Conservation (phyloP, 2,888 invertebrate species). For the Cynaeus angustus region DNA sequence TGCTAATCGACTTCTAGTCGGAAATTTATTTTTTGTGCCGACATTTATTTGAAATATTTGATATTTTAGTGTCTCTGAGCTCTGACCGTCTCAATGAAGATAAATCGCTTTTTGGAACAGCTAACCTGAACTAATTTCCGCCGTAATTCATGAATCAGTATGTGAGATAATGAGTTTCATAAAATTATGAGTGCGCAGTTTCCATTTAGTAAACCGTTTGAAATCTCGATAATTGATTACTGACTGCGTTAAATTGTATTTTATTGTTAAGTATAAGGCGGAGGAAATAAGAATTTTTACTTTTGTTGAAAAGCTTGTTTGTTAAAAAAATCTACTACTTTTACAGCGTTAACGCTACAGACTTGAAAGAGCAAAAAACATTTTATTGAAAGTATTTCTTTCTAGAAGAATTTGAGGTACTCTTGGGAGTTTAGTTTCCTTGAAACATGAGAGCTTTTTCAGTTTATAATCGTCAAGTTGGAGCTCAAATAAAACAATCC, state of each 20-base stretch:
- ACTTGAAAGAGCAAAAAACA: too few relatives aligned
- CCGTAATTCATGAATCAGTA: constrained; percentile 13
- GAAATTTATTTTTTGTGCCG: not conserved
- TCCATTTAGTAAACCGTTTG: too few relatives aligned
- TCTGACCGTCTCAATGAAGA: constrained; percentile 7
- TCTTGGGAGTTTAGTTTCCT: not conserved
- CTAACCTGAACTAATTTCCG: not conserved
- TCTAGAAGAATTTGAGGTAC: not conserved
- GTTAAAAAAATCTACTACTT: too few relatives aligned
- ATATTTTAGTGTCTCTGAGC: not conserved
- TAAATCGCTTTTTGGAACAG: not conserved
- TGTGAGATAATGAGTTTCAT: constrained; percentile 1
- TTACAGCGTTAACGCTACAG: too few relatives aligned
- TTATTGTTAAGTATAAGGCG: too few relatives aligned
- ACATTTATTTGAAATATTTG: not conserved
- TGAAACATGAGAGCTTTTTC: not conserved
- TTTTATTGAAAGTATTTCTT: too few relatives aligned
- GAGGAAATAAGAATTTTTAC: too few relatives aligned
- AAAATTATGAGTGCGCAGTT: not conserved
- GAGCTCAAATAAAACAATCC: not conserved
- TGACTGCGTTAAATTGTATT: too few relatives aligned
- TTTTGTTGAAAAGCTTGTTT: too few relatives aligned
- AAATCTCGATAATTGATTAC: too few relatives aligned
- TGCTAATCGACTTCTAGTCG: too few relatives aligned
- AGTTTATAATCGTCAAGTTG: not conserved